Evolutionary conservation across 2,797 vertebrate species (phyloP).

Genomic region (Periophthalmus magnuspinnatus): DNA sequence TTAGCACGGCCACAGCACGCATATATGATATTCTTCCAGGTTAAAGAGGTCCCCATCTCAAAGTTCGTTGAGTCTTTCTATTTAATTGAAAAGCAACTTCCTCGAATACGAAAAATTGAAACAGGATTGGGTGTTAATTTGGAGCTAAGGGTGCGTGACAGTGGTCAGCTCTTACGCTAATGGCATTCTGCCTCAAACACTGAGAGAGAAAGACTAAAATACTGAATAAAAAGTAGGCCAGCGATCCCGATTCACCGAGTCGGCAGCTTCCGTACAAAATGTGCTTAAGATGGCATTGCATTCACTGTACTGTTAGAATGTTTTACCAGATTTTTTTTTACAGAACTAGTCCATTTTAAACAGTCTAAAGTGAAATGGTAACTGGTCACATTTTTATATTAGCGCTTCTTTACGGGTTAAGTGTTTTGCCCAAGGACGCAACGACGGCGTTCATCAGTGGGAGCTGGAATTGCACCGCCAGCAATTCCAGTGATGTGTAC

Average conservation of each 20-base stretch:
- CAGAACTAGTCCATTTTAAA: no score
- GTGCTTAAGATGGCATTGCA: background rate
- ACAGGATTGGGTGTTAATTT: slow-evolving; percentile 72
- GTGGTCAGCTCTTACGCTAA: slow-evolving; percentile 38
- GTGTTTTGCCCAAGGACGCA: no score
- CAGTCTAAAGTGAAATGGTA: no score
- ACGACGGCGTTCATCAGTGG: no score
- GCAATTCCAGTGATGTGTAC: no score
- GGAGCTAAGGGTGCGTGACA: slow-evolving; percentile 73
- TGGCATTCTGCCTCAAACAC: slow-evolving; percentile 9
- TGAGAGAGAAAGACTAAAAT: slow-evolving; percentile 15
- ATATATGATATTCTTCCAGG: slow-evolving; percentile 63
- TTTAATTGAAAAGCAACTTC: slow-evolving; percentile 70
- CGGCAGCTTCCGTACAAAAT: background rate
- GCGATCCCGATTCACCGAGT: background rate
- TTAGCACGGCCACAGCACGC: slow-evolving; percentile 8
- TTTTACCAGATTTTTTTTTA: no score
- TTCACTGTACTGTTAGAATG: no score
- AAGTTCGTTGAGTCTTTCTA: slow-evolving; percentile 68
- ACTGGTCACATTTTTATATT: no score
- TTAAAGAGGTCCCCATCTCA: slow-evolving; percentile 68
- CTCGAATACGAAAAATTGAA: slow-evolving; percentile 73
- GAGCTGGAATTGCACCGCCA: no score
- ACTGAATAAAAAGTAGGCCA: slow-evolving; percentile 2
- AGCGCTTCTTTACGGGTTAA: no score